Evolutionary conservation across 1,140 invertebrate genomes (phyloP).

Genomic region (Anthonomus grandis): DNA sequence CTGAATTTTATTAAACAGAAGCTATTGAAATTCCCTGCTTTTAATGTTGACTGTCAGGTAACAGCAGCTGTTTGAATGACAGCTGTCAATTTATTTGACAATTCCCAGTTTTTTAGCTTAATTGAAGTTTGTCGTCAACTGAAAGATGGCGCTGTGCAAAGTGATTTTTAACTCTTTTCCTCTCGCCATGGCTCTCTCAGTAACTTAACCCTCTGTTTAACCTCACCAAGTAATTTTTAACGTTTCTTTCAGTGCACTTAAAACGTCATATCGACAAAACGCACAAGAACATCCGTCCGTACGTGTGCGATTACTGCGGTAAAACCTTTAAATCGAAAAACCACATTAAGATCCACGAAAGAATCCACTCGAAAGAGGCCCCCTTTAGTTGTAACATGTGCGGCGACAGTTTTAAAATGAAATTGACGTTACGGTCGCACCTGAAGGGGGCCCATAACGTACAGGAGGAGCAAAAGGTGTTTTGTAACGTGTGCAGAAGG

Average conservation of each 20-base stretch:
- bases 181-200: no score
- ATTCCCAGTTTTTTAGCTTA: no score
- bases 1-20: no score
- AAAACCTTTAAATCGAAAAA: constrained; percentile 12
- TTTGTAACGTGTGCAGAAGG: constrained; percentile 14
- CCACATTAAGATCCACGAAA: constrained; percentile 14
- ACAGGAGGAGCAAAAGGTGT: constrained; percentile 12
- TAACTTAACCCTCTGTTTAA: no score
- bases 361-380: constrained; percentile 15
- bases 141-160: no score
- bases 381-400: constrained; percentile 14
- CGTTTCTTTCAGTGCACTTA: constrained; percentile 13
- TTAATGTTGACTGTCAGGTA: no score
- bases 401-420: constrained; percentile 16
- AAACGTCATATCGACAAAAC: constrained; percentile 14
- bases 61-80: no score
- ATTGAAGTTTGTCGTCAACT: no score
- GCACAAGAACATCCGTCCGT: constrained; percentile 10
- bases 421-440: constrained; percentile 10
- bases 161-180: no score
- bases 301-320: constrained; percentile 15
- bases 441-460: constrained; percentile 12
- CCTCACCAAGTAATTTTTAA: no score
- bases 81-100: no score
- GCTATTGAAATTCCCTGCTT: no score